A percentile compares a stretch with the other conserved stretches of the same genome.
phyloP scores from a whole-genome alignment of 2,113 vertebrate genomes.

The Pelecanoides urinatrix region DNA sequence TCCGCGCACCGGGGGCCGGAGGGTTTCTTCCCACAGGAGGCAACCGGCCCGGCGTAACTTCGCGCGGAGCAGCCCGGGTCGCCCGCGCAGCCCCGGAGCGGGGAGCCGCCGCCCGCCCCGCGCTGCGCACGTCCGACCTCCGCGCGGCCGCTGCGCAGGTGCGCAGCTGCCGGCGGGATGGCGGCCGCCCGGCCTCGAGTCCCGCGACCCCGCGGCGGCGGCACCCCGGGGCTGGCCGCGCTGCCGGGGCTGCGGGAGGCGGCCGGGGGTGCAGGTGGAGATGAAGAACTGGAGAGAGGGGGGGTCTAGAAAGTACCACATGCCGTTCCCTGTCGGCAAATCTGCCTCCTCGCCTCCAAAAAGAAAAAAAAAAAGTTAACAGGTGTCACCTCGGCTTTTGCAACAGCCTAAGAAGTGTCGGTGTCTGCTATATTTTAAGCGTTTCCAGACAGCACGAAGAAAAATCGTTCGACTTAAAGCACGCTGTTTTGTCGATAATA shows the following conservation, averaged over 20 bases:
- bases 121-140: no score
- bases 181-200: no score
- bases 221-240: background rate
- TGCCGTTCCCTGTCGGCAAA: background rate
- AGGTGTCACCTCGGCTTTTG: slow-evolving; percentile 63
- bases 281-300: no score
- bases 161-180: no score
- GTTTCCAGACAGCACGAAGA: background rate
- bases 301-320: background rate
- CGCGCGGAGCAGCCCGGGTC: no score
- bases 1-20: no score
- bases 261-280: background rate
- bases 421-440: background rate
- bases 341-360: background rate
- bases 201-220: background rate
- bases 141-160: no score
- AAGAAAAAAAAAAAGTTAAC: slow-evolving; percentile 40
- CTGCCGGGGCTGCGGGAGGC: background rate
- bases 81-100: no score
- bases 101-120: no score
- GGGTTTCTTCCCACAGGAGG: no score
- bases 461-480: background rate
- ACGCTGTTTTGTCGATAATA: background rate
- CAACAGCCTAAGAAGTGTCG: background rate
- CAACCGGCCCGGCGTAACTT: no score